phyloP scores from a whole-genome alignment of 2,113 vertebrate species.

The Aldabrachelys gigantea region DNA sequence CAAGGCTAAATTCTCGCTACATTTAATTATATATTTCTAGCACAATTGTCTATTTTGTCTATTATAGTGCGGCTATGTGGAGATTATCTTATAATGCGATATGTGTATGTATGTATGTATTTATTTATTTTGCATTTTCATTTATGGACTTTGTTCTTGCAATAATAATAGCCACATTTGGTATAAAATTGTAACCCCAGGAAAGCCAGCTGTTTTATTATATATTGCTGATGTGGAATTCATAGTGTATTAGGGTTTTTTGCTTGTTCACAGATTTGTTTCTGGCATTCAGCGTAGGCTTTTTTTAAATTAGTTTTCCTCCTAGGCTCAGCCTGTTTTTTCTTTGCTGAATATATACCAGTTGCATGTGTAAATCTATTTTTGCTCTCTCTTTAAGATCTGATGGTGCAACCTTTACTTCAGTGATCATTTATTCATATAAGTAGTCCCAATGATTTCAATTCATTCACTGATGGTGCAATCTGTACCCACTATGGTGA shows the following conservation, averaged over 20 bases:
- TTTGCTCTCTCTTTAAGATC: neutral
- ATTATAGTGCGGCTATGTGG: neutral
- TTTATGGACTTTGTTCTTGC: constrained; percentile 30
- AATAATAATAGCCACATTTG: neutral
- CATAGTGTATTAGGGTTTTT: neutral
- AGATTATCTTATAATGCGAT: neutral
- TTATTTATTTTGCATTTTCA: constrained; percentile 41
- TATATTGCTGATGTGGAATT: neutral
- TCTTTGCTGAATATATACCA: constrained; percentile 1
- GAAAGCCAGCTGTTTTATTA: constrained; percentile 33
- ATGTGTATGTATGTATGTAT: neutral
- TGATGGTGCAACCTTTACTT: neutral
- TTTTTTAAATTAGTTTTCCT: neutral
- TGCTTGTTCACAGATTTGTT: neutral
- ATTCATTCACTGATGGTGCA: neutral
- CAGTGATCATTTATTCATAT: neutral
- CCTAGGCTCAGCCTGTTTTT: neutral
- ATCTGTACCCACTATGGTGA: neutral
- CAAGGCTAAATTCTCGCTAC: neutral
- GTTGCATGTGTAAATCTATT: neutral
- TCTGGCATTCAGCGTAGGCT: neutral
- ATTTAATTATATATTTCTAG: neutral
- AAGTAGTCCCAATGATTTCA: neutral
- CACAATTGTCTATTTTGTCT: neutral
- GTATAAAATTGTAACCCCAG: neutral